These are phyloP conservation scores for Proctacanthus coquilletti DNA, from an alignment of 1,140 invertebrate species.

Conservation along the genomic window DNA sequence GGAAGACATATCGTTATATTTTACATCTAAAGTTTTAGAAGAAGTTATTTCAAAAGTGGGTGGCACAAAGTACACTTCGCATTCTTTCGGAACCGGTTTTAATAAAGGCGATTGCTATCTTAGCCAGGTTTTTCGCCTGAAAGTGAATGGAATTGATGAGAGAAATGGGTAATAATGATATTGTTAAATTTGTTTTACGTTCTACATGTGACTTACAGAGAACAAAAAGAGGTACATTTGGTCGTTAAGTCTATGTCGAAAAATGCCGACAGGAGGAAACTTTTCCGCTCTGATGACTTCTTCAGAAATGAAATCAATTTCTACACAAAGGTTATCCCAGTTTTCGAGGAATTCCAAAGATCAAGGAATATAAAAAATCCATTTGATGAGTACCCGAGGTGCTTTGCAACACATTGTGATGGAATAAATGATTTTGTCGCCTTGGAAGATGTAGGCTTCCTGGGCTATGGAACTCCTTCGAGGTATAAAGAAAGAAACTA, in stretches of 20 bases:
- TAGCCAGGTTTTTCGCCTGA: conserved; percentile 40
- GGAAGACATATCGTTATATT: conserved; percentile 25
- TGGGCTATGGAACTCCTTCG: conserved; percentile 33
- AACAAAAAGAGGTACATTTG: conserved; percentile 20
- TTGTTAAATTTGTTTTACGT: conserved; percentile 1
- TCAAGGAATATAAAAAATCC: conserved; percentile 30
- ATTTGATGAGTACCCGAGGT: conserved; percentile 36
- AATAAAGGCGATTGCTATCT: conserved; percentile 51
- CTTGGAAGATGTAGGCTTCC: conserved; percentile 41
- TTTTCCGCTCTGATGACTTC: conserved; percentile 47
- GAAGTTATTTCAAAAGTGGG: conserved; percentile 28
- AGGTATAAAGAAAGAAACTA: no score
- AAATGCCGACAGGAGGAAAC: conserved; percentile 40
- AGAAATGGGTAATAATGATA: conserved; percentile 11
- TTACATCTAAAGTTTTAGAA: conserved; percentile 31
- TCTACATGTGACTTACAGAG: not conserved
- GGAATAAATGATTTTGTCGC: conserved; percentile 48
- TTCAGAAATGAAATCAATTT: conserved; percentile 51
- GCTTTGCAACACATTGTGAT: conserved; percentile 37
- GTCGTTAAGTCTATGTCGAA: conserved; percentile 47
- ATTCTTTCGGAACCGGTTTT: conserved; percentile 31
- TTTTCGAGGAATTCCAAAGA: conserved; percentile 35
- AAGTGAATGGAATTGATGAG: conserved; percentile 31
- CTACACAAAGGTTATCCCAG: conserved; percentile 41
- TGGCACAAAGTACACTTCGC: conserved; percentile 30